Evolutionary conservation across 2,888 invertebrate species (phyloP).

Genomic region (Anoplius nigerrimus): DNA sequence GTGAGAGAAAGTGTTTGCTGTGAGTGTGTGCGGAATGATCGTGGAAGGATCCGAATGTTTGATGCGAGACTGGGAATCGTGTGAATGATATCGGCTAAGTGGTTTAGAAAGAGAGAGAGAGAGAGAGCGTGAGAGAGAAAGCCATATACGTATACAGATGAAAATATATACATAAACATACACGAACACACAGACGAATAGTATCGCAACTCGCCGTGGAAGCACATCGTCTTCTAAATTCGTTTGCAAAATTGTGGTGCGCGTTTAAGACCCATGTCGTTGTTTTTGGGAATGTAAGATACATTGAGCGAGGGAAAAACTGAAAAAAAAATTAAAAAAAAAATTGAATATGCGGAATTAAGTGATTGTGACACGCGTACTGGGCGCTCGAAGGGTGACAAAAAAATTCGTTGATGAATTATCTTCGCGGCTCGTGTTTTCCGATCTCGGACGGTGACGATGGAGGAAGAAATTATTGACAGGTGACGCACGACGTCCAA

Average conservation of each 20-base stretch:
- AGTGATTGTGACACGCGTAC: too few relatives aligned
- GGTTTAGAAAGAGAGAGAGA: not conserved
- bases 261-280: not conserved
- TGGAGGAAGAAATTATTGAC: not conserved
- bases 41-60: too few relatives aligned
- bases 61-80: slow-evolving; percentile 17
- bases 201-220: too few relatives aligned
- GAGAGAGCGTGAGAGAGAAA: not conserved
- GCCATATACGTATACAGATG: not conserved
- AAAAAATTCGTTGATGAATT: slow-evolving; percentile 24
- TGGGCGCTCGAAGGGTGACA: not conserved
- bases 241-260: too few relatives aligned
- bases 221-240: too few relatives aligned
- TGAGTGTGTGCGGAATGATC: too few relatives aligned
- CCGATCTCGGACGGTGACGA: slow-evolving; percentile 20
- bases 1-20: slow-evolving; percentile 23
- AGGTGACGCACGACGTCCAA: not conserved
- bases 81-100: slow-evolving; percentile 6
- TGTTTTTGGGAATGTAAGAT: not conserved
- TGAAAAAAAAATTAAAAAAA: not conserved
- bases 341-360: not conserved
- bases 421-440: slow-evolving; percentile 28
- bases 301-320: not conserved
- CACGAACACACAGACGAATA: not conserved
- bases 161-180: not conserved